Base-by-base conservation (phyloP, 2,113 vertebrate genomes). In the Setophaga kirtlandii region DNA sequence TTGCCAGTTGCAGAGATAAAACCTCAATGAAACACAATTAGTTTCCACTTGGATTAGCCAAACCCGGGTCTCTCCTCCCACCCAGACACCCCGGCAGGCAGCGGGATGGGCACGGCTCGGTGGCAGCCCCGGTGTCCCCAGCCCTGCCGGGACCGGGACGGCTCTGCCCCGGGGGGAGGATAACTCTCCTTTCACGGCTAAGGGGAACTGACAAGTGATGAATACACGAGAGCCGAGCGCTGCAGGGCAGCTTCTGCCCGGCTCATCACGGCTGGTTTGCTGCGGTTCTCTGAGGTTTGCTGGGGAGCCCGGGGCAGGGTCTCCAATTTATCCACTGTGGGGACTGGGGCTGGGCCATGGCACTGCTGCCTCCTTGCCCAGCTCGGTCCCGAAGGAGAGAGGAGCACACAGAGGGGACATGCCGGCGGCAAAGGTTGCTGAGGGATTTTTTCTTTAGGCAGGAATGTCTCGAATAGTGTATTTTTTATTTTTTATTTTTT, bases 1-100 rank as follows among this genome's bases (percentile, higher is more conserved):
- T 74, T 96, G 92, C 93, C 86, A 92, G 91, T 87, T 79, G 71
- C 90, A 41, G 50, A 94, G 94, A 92, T 89, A 97, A 96, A 95
- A 89, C 74, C 94, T 93, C 93, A 93, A 90, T 93, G 95, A 96
- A 96, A 96, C 78, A 74, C 86, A 71, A 90, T 93, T 87, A 91
- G 53, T 65, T 95, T 71, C 76, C 87, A 77, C 79, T 80, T 15
- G 82, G 80, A 85, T 94, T 87, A 90, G 56, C 77, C 71, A 44
- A 93, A 93, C 56, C 47, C 4, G 7, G 68, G 21, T 71, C 64
- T 79, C 70, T 78, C 56, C 81, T 64, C 58, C 80, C 58, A 63
- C 49, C 23, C 55, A 30, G 49, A 52, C 31, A 30, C 55, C 73
- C 50, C 7, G 2, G 85, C 49, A 56, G 2, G 85, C 49, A 60